These are phyloP conservation scores for Oreohelix idahoensis DNA, from an alignment of 1,140 invertebrate species.

Conservation along the genomic window DNA sequence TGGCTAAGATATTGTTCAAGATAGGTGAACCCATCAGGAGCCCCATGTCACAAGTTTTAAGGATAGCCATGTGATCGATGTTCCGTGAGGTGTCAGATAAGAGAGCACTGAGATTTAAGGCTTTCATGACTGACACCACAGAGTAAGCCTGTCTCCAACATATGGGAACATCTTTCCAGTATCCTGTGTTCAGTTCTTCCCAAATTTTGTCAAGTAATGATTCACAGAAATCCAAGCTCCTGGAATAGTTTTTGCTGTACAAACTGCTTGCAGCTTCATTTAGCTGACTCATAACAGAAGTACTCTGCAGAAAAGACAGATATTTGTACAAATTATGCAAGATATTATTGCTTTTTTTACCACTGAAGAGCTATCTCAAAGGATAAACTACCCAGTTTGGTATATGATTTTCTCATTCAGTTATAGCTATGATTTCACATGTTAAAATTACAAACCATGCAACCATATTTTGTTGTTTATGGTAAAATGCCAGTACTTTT, in stretches of 20 bases:
- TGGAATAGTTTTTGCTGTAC: conserved; percentile 31
- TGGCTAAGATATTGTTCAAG: conserved; percentile 71
- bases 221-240: conserved; percentile 50
- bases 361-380: not conserved
- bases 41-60: conserved; percentile 85
- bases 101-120: conserved; percentile 55
- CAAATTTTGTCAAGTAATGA: conserved; percentile 81
- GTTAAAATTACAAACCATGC: too few relatives aligned
- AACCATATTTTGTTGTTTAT: too few relatives aligned
- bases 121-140: conserved; percentile 75
- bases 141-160: conserved; percentile 75
- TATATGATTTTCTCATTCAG: too few relatives aligned
- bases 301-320: conserved; percentile 1
- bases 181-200: conserved; percentile 87
- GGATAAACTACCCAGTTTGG: too few relatives aligned
- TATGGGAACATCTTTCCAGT: conserved; percentile 85
- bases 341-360: not conserved
- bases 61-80: conserved; percentile 72
- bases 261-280: conserved; percentile 25
- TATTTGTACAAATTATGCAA: not conserved
- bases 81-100: conserved; percentile 42
- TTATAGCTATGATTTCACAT: too few relatives aligned
- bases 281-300: not conserved
- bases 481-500: too few relatives aligned
- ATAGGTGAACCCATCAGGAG: conserved; percentile 85